Conservation (phyloP, 2,113 vertebrate species). For the Sardina pilchardus region DNA sequence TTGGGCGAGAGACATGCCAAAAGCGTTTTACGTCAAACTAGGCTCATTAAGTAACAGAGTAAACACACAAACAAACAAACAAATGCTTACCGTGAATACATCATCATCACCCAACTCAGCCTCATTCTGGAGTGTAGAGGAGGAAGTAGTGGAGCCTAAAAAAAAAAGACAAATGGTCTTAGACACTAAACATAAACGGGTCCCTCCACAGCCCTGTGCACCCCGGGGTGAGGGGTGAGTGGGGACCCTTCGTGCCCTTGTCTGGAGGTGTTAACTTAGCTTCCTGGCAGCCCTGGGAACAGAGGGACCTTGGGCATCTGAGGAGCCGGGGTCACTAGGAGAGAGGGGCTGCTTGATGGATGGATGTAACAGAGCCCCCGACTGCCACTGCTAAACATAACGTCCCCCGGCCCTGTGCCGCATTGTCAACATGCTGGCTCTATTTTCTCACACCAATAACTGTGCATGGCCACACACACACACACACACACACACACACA, state of each 20-base stretch:
- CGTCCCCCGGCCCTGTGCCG: constrained; percentile 1
- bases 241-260: background rate
- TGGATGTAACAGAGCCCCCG: constrained; percentile 34
- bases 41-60: background rate
- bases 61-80: constrained; percentile 1
- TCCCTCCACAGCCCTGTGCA: background rate
- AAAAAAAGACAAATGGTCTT: constrained; percentile 26
- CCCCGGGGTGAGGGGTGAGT: constrained; percentile 26
- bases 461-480: background rate
- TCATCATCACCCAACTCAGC: constrained; percentile 95
- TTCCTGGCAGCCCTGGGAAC: background rate
- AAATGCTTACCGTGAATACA: constrained; percentile 88
- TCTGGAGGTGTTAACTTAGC: background rate
- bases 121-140: constrained; percentile 95
- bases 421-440: constrained; percentile 12
- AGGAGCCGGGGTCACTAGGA: constrained; percentile 10
- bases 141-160: constrained; percentile 95
- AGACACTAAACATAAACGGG: background rate
- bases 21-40: background rate
- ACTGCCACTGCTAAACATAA: constrained; percentile 30
- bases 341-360: constrained; percentile 28
- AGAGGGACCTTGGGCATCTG: constrained; percentile 11
- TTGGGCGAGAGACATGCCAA: background rate
- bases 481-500: background rate
- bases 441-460: background rate